Percentiles rank a stretch among this genome's conserved stretches.
These are phyloP conservation scores for Novumbra hubbsi DNA, from an alignment of 2,797 vertebrate species.

Conservation along the genomic window DNA sequence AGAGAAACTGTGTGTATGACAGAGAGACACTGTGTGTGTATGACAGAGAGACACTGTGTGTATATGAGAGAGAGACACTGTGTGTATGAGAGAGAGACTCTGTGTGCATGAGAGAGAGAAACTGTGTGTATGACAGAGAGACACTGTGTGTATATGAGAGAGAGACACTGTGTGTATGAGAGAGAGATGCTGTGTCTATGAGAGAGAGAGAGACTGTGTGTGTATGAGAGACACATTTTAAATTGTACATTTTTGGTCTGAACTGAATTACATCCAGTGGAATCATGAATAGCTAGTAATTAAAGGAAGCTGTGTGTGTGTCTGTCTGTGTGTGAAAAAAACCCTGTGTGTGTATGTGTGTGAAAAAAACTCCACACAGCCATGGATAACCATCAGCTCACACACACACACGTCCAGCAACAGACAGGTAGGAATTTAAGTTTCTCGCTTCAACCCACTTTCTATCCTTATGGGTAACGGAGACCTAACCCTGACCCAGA, in stretches of 20 bases:
- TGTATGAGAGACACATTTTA: slow-evolving; percentile 5
- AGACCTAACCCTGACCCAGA: no score
- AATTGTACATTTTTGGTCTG: slow-evolving; percentile 58
- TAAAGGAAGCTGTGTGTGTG: slow-evolving; percentile 67
- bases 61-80: no score
- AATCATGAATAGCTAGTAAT: slow-evolving; percentile 76
- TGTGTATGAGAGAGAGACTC: no score
- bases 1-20: no score
- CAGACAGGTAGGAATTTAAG: no score
- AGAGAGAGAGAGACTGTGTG: background rate
- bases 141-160: background rate
- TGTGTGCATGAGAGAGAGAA: no score
- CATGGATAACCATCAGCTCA: slow-evolving; percentile 28
- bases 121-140: background rate
- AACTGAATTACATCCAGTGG: slow-evolving; percentile 72
- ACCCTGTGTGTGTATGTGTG: background rate
- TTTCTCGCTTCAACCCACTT: no score
- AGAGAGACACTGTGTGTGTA: no score
- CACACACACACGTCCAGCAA: no score
- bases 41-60: no score
- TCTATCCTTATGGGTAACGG: no score
- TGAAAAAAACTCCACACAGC: slow-evolving; percentile 69
- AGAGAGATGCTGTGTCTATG: slow-evolving; percentile 1
- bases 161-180: background rate
- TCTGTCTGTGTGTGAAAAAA: background rate